Evolutionary conservation across 2,797 vertebrate genomes (phyloP), one percentile per base, ranked within the genome.

Genomic region (Urophycis tenuis): DNA sequence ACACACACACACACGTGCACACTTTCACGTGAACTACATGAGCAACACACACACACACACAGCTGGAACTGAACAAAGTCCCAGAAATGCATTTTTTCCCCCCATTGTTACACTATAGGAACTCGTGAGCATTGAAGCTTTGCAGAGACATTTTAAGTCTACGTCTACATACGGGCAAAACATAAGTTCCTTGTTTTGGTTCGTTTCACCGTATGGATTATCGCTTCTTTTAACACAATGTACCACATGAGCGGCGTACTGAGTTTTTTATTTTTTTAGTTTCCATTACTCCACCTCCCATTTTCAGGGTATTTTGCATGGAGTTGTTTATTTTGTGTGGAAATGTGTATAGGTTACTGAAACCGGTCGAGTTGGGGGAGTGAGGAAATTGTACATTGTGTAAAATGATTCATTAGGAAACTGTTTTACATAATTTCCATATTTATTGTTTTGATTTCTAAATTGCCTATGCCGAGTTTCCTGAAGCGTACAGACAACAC

Each of bases 381-480:
- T 93, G 91, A 87, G 86, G 88, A 87, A 91, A 91, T 93, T 98
- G 96, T 99, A 98, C 92, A 97, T 97, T 95, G 94, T 99, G 97
- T 97, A 98, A 96, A 97, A 96, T 98, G 95, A 94, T 95, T 97
- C 94, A 94, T 94, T 95, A 94, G 94, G 92, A 94, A 94, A 94
- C 92, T 94, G 95, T 97, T 97, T 97, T 96, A 95, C 95, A 96
- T 96, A 92, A 93, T 96, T 94, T 95, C 94, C 95, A 95, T 97
- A 98, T 99, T 98, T 99, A 95, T 89, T 95, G 95, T 95, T 96
- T 96, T 96, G 94, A 94, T 90, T 95, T 95, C 93, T 93, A 92
- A 93, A 93, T 93, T 92, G 95, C 94, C 93, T 92, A 92, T 94
- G 92, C 94, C 86, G 92, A 92, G 92, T 95, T 93, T 96, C 94